Percentiles rank a stretch among this genome's conserved stretches.
Evolutionary conservation across 2,888 invertebrate genomes (phyloP).

Genomic region (Plebejus argus): DNA sequence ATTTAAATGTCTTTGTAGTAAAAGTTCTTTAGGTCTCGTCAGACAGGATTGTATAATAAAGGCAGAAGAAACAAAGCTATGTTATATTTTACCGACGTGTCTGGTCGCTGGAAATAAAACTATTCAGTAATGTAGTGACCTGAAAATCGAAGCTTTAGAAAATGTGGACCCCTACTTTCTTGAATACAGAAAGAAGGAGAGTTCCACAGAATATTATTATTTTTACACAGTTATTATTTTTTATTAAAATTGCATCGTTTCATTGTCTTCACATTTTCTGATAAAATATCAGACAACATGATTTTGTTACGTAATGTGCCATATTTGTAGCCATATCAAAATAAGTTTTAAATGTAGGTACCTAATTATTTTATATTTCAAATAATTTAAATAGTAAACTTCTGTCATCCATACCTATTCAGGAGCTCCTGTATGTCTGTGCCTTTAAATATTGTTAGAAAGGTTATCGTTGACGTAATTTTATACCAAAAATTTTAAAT

Average conservation of each 20-base stretch:
- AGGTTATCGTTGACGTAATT: slow-evolving; percentile 42
- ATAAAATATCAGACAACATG: neutral
- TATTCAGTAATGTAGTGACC: too few relatives aligned
- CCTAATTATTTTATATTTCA: neutral
- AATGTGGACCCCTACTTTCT: neutral
- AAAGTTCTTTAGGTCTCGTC: too few relatives aligned
- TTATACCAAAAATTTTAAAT: slow-evolving; percentile 51
- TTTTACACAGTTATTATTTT: too few relatives aligned
- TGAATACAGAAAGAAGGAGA: neutral
- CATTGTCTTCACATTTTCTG: neutral
- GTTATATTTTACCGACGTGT: too few relatives aligned
- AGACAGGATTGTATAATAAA: too few relatives aligned
- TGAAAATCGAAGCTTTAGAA: neutral
- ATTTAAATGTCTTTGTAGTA: neutral
- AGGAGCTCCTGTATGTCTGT: neutral
- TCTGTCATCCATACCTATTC: neutral
- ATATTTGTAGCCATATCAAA: neutral
- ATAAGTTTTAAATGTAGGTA: neutral
- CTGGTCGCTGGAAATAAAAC: neutral
- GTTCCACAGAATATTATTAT: neutral
- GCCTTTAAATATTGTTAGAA: neutral
- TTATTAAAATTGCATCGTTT: too few relatives aligned
- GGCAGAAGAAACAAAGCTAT: too few relatives aligned
- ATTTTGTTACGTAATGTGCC: neutral
- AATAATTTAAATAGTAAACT: neutral